phyloP scores from a whole-genome alignment of 2,888 invertebrate genomes.

The Phyllotreta cruciferae region DNA sequence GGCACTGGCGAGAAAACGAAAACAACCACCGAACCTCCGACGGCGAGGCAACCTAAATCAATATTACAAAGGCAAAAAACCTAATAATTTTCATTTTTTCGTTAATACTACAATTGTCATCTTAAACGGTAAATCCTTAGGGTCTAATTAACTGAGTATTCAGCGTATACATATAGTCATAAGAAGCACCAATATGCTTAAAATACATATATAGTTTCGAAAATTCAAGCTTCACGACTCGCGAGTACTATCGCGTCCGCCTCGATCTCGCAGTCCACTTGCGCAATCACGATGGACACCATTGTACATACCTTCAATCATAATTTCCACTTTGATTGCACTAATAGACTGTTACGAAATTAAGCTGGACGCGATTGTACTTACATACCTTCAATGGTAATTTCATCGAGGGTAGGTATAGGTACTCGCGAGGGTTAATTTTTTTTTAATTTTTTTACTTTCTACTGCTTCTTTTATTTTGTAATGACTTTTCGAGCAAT shows the following conservation, averaged over 20 bases:
- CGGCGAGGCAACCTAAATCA: background rate
- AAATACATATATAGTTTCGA: conserved; percentile 33
- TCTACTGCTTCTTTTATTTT: conserved; percentile 46
- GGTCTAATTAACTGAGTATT: conserved; percentile 53
- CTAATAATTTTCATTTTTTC: conserved; percentile 24
- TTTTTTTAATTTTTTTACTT: conserved; percentile 21
- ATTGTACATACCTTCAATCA: too few relatives aligned
- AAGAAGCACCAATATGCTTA: conserved; percentile 54
- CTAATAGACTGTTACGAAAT: too few relatives aligned
- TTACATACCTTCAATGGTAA: conserved; percentile 10
- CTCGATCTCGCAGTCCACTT: too few relatives aligned
- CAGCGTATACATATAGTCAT: conserved; percentile 60
- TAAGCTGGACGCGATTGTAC: too few relatives aligned
- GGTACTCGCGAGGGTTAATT: too few relatives aligned
- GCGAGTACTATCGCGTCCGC: conserved; percentile 23
- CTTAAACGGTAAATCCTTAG: conserved; percentile 28
- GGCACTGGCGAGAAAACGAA: too few relatives aligned
- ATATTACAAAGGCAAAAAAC: conserved; percentile 21
- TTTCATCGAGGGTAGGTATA: conserved; percentile 18
- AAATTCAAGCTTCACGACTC: conserved; percentile 34
- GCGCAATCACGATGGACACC: too few relatives aligned
- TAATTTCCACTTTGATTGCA: too few relatives aligned
- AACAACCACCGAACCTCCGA: too few relatives aligned
- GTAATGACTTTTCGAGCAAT: conserved; percentile 55
- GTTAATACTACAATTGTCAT: conserved; percentile 24